These are phyloP conservation scores for Vespertilio murinus DNA, from an alignment of 2,797 vertebrate species.

Conservation along the genomic window DNA sequence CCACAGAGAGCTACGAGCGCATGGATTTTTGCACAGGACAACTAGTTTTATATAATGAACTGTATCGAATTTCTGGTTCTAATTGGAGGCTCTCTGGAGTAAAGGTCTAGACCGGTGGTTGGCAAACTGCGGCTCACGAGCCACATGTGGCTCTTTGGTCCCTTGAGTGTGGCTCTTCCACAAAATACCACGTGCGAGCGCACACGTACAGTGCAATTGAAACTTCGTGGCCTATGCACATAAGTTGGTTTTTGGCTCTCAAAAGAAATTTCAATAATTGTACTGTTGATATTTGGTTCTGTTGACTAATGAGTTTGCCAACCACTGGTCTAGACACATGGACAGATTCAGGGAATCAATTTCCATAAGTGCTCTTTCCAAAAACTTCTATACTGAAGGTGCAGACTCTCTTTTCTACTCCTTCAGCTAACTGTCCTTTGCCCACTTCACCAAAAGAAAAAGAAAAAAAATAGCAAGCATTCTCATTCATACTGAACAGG, in stretches of 20 bases:
- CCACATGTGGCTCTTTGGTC: too few species aligned
- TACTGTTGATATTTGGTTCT: too few species aligned
- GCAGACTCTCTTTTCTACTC: background rate
- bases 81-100: background rate
- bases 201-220: too few species aligned
- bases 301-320: too few species aligned
- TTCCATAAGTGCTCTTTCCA: background rate
- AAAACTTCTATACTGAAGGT: background rate
- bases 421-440: background rate
- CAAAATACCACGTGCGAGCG: too few species aligned
- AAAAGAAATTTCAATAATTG: too few species aligned
- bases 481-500: background rate
- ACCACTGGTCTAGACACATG: background rate
- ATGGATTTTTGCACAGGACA: too few species aligned
- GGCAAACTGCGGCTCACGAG: too few species aligned
- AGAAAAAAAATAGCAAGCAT: background rate
- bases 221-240: too few species aligned
- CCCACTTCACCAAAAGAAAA: background rate
- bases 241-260: too few species aligned
- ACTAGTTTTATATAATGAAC: background rate
- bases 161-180: too few species aligned
- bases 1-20: too few species aligned
- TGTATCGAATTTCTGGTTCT: background rate
- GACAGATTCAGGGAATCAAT: background rate
- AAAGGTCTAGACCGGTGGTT: background rate